A percentile compares a stretch with the other conserved stretches of the same genome.
Conservation (phyloP, 2,797 vertebrate genomes). For the Cuniculus paca region DNA sequence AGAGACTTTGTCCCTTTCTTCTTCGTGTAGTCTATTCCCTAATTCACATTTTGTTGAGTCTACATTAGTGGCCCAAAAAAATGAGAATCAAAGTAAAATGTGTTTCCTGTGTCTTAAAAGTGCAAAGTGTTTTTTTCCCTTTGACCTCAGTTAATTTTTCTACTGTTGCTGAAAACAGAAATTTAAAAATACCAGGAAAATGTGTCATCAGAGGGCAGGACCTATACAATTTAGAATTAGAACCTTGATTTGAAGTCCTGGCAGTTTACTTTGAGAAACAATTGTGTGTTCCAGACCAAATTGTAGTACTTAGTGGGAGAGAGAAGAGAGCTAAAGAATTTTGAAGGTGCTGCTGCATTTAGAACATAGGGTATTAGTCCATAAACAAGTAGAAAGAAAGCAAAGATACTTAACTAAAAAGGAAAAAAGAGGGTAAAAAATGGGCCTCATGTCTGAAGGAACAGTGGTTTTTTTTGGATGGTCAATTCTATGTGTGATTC, state of each 20-base stretch:
- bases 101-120: not conserved
- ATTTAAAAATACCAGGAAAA: slow-evolving; percentile 21
- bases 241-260: slow-evolving; percentile 28
- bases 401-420: not conserved
- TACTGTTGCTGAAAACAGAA: slow-evolving; percentile 45
- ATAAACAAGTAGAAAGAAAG: not conserved
- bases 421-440: slow-evolving; percentile 18
- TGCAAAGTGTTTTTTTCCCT: not conserved
- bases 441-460: not conserved
- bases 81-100: not conserved
- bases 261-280: slow-evolving; percentile 46
- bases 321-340: not conserved
- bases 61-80: not conserved
- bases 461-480: not conserved
- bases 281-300: not conserved
- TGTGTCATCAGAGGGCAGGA: slow-evolving; percentile 32
- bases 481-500: not conserved
- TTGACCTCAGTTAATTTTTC: slow-evolving; percentile 53
- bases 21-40: not conserved
- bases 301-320: not conserved
- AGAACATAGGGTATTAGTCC: not conserved
- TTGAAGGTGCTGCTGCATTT: not conserved
- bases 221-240: slow-evolving; percentile 29
- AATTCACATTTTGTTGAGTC: not conserved
- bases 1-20: not conserved